These are phyloP conservation scores for Ips nitidus DNA, from an alignment of 1,140 invertebrate genomes.

Conservation along the genomic window DNA sequence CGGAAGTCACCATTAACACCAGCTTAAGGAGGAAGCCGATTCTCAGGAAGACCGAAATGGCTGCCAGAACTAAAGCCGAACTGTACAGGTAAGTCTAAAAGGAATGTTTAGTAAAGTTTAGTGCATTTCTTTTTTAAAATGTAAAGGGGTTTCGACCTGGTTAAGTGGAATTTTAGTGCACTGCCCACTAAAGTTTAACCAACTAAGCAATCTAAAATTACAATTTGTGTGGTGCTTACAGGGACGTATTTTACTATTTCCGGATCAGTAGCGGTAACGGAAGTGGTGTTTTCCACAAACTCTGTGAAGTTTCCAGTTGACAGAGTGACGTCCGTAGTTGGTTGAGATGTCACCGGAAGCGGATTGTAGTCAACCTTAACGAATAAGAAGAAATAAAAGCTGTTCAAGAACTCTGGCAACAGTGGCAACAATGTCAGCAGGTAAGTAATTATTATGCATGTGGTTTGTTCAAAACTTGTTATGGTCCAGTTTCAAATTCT, in stretches of 20 bases:
- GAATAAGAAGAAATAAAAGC: neutral
- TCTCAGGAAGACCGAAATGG: slow-evolving; percentile 81
- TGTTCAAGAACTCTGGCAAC: too few species aligned
- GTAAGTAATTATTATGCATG: too few species aligned
- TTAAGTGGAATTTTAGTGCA: too few species aligned
- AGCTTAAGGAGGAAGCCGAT: slow-evolving; percentile 83
- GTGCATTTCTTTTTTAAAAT: neutral
- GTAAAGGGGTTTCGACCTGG: neutral
- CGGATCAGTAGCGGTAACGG: neutral
- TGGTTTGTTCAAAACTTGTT: too few species aligned
- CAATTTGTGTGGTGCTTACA: slow-evolving; percentile 46
- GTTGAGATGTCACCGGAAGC: slow-evolving; percentile 16
- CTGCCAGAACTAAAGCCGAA: slow-evolving; percentile 72
- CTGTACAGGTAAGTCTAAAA: slow-evolving; percentile 78
- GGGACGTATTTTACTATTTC: slow-evolving; percentile 51
- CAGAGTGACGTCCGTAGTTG: slow-evolving; percentile 9
- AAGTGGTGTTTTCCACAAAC: too few species aligned
- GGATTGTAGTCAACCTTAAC: slow-evolving; percentile 49
- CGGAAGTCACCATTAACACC: slow-evolving; percentile 69
- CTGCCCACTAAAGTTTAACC: too few species aligned
- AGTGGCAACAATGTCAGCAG: too few species aligned
- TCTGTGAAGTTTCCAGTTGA: slow-evolving; percentile 9
- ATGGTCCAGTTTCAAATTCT: too few species aligned
- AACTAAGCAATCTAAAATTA: slow-evolving; percentile 27
- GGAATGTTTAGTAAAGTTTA: neutral